Conservation (phyloP, 2,888 invertebrate genomes). For the Nomada hirtipes region DNA sequence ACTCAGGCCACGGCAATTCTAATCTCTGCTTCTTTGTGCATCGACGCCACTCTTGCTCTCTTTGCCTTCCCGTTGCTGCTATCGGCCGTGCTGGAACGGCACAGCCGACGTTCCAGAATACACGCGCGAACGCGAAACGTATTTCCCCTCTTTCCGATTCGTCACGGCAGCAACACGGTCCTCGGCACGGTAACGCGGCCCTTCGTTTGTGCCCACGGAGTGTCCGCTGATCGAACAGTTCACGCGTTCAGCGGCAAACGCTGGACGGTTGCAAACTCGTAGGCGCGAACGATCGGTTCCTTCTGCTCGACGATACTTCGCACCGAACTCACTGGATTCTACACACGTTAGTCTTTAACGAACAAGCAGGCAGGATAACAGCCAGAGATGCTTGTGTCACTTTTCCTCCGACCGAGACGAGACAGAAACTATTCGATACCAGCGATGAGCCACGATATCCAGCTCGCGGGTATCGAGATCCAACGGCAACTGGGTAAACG, state of each 20-base stretch:
- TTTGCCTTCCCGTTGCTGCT: conserved; percentile 32
- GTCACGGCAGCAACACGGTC: neutral
- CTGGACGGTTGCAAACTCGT: too few relatives aligned
- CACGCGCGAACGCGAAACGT: neutral
- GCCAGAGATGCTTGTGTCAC: too few relatives aligned
- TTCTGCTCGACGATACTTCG: neutral
- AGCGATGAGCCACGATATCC: neutral
- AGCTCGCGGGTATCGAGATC: neutral
- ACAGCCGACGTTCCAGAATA: conserved; percentile 14
- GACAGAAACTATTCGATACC: neutral
- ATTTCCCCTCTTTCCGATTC: neutral
- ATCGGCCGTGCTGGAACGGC: conserved; percentile 4
- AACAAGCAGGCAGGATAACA: too few relatives aligned
- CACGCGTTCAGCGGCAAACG: too few relatives aligned
- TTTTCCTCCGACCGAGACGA: neutral
- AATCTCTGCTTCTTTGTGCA: conserved; percentile 56
- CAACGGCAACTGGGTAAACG: neutral
- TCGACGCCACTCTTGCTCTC: conserved; percentile 35
- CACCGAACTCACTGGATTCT: conserved; percentile 4
- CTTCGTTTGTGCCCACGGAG: too few relatives aligned
- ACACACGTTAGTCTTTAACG: neutral
- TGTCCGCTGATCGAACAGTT: too few relatives aligned
- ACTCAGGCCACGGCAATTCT: conserved; percentile 47
- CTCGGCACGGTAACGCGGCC: too few relatives aligned
- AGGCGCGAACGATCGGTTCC: too few relatives aligned